phyloP scores from a whole-genome alignment of 2,888 invertebrate species.

The Mesorhabditis sp. region DNA sequence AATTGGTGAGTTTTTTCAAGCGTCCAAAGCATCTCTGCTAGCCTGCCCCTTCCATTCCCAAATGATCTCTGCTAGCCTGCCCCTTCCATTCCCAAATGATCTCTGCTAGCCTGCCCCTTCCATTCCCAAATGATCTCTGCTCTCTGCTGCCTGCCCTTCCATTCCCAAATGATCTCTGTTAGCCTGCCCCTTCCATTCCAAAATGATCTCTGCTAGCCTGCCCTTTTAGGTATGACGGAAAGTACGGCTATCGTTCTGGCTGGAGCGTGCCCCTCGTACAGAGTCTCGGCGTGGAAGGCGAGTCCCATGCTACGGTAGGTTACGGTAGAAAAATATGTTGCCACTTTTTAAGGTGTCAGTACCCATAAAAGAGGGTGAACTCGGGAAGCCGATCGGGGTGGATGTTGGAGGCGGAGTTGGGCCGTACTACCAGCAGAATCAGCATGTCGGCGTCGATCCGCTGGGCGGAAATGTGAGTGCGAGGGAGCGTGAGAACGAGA shows the following conservation, averaged over 20 bases:
- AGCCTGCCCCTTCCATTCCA: no score
- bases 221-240: conserved; percentile 35
- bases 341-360: conserved; percentile 30
- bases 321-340: conserved; percentile 1
- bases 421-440: conserved; percentile 52
- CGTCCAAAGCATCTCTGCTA: no score
- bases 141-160: no score
- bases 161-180: no score
- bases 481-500: neutral
- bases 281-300: conserved; percentile 48
- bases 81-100: no score
- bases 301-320: conserved; percentile 35
- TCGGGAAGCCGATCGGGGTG: conserved; percentile 44
- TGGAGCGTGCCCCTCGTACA: conserved; percentile 50
- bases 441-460: conserved; percentile 50
- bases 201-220: no score
- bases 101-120: no score
- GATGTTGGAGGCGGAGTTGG: conserved; percentile 49
- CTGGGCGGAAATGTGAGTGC: conserved; percentile 38
- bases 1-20: conserved; percentile 28
- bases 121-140: no score
- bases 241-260: conserved; percentile 42
- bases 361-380: conserved; percentile 38
- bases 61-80: no score
- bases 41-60: no score